These are phyloP conservation scores for Drosophila arizonae DNA, from an alignment of 1,140 invertebrate genomes.

Conservation along the genomic window DNA sequence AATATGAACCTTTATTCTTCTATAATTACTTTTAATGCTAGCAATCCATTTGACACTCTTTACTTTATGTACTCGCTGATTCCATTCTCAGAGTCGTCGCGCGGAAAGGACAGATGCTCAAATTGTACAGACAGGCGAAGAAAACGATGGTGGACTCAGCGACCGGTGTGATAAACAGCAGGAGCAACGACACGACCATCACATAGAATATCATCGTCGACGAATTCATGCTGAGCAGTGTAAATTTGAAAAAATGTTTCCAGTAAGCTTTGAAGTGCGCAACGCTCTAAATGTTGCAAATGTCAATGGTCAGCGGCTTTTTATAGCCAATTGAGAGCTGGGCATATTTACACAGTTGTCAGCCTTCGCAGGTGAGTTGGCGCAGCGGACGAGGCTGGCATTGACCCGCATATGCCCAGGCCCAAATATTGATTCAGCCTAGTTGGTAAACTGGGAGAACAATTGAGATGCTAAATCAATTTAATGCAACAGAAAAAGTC, in stretches of 20 bases:
- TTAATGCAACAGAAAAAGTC: slow-evolving; percentile 11
- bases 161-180: slow-evolving; percentile 44
- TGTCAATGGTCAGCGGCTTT: not conserved
- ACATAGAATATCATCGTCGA: slow-evolving; percentile 37
- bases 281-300: slow-evolving; percentile 3
- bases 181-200: slow-evolving; percentile 40
- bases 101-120: slow-evolving; percentile 58
- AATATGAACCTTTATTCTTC: no score
- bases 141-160: slow-evolving; percentile 57
- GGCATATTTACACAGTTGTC: slow-evolving; percentile 37
- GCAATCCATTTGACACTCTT: not conserved
- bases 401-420: slow-evolving; percentile 24
- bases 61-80: not conserved
- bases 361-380: slow-evolving; percentile 7
- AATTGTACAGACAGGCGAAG: slow-evolving; percentile 55
- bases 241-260: slow-evolving; percentile 6
- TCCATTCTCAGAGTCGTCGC: slow-evolving; percentile 28
- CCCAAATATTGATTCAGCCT: slow-evolving; percentile 19
- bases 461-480: slow-evolving; percentile 11
- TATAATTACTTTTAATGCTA: no score
- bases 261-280: not conserved
- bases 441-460: not conserved
- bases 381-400: slow-evolving; percentile 1
- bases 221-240: slow-evolving; percentile 32
- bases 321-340: slow-evolving; percentile 13